Percentiles rank a stretch among this genome's conserved stretches.
These are phyloP conservation scores for Nothoprocta perdicaria DNA, from an alignment of 2,113 vertebrate species.

Conservation along the genomic window DNA sequence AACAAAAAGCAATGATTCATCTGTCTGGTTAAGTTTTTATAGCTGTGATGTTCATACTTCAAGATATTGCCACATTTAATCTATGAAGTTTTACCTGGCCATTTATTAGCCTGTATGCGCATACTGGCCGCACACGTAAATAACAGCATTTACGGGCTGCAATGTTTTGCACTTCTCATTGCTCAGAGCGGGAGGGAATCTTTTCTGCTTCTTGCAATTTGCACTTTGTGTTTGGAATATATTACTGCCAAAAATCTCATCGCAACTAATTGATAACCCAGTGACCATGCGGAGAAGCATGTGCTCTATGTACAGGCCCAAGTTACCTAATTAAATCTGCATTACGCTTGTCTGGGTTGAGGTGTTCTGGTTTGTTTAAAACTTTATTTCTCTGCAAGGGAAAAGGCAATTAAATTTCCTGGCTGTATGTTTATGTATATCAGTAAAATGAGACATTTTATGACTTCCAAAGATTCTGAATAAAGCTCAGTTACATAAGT, in stretches of 20 bases:
- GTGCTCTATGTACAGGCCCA: conserved; percentile 30
- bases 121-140: neutral
- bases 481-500: conserved; percentile 61
- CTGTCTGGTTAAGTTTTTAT: conserved; percentile 28
- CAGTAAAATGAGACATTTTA: conserved; percentile 57
- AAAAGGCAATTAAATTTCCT: conserved; percentile 47
- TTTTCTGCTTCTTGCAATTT: conserved; percentile 60
- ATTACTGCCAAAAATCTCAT: conserved; percentile 51
- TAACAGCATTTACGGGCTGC: conserved; percentile 38
- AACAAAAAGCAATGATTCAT: conserved; percentile 5
- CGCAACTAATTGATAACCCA: conserved; percentile 42
- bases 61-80: conserved; percentile 6
- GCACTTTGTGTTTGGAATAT: conserved; percentile 52
- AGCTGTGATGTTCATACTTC: neutral
- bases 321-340: neutral
- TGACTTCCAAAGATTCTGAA: conserved; percentile 70
- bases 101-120: conserved; percentile 1
- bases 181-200: conserved; percentile 39
- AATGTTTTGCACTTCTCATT: conserved; percentile 40
- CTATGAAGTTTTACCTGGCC: neutral
- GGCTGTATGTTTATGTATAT: conserved; percentile 51
- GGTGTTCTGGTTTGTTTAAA: conserved; percentile 53
- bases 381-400: conserved; percentile 36
- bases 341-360: conserved; percentile 13
- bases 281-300: neutral